Evolutionary conservation across 30 jellyfish, hydroid and myxozoan genomes (phyloP).

Genomic region (Turritopsis rubra): DNA sequence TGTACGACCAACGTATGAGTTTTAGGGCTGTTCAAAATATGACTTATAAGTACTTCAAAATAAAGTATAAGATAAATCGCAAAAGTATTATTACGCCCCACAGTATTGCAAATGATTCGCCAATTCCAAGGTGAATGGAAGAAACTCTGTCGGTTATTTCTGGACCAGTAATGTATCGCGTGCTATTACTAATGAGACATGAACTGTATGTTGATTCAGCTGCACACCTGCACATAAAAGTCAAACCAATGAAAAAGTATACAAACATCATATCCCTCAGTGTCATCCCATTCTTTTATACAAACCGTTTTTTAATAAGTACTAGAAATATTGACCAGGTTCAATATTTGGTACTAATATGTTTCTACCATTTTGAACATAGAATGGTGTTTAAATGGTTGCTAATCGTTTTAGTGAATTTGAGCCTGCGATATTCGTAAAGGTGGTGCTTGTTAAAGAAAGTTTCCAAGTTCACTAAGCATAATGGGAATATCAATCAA

Average conservation of each 20-base stretch:
- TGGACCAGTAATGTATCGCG: constrained; percentile 33
- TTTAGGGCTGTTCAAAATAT: neutral
- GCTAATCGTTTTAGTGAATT: too few species aligned
- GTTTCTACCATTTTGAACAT: too few species aligned
- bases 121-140: constrained; percentile 15
- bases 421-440: neutral
- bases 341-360: too few species aligned
- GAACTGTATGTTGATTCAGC: constrained; percentile 15
- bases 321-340: too few species aligned
- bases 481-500: neutral
- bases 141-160: constrained; percentile 16
- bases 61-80: constrained; percentile 21
- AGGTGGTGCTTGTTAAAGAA: too few species aligned
- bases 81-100: neutral
- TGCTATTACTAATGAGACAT: constrained; percentile 10
- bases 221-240: constrained; percentile 21
- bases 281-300: neutral
- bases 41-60: constrained; percentile 24
- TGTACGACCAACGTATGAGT: too few species aligned
- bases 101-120: constrained; percentile 20
- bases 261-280: neutral
- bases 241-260: too few species aligned
- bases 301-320: too few species aligned
- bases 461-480: neutral
- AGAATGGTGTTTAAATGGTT: too few species aligned